Conservation (phyloP, 2,888 invertebrate genomes). For the Merodon equestris region DNA sequence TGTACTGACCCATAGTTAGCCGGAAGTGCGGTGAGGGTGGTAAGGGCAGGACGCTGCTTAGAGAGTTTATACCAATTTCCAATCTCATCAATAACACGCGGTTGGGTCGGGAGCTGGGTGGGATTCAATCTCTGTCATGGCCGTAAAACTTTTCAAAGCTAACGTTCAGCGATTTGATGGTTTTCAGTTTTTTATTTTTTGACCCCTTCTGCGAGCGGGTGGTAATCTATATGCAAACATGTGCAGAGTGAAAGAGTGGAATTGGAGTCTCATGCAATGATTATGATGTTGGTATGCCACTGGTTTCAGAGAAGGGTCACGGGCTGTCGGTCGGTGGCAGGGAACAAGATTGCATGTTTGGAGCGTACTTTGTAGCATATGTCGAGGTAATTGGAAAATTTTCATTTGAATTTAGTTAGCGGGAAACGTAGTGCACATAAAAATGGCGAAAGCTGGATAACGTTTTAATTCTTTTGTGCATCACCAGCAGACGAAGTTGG, state of each 20-base stretch:
- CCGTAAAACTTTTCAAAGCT: slow-evolving; percentile 37
- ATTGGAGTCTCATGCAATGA: slow-evolving; percentile 32
- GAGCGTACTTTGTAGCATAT: too few species aligned
- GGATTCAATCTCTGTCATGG: slow-evolving; percentile 7
- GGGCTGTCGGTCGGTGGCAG: too few species aligned
- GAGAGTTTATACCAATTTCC: slow-evolving; percentile 25
- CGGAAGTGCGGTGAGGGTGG: background rate
- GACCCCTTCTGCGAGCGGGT: background rate
- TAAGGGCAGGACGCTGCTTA: background rate
- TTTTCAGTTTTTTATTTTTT: background rate
- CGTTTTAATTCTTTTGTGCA: too few species aligned
- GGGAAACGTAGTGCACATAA: too few species aligned
- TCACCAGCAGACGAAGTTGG: too few species aligned
- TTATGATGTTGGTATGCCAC: slow-evolving; percentile 25
- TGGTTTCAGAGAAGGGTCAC: background rate
- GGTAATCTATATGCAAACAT: background rate
- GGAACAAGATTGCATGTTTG: too few species aligned
- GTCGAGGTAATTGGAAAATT: too few species aligned
- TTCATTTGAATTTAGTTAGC: too few species aligned
- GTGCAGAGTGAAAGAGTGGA: slow-evolving; percentile 1
- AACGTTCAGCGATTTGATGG: slow-evolving; percentile 41
- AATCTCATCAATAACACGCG: slow-evolving; percentile 39
- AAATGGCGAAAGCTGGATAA: too few species aligned
- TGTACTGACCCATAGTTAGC: slow-evolving; percentile 33
- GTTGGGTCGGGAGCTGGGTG: slow-evolving; percentile 17